Base-by-base conservation (phyloP, 2,113 vertebrate species). In the Phalacrocorax carbo region DNA sequence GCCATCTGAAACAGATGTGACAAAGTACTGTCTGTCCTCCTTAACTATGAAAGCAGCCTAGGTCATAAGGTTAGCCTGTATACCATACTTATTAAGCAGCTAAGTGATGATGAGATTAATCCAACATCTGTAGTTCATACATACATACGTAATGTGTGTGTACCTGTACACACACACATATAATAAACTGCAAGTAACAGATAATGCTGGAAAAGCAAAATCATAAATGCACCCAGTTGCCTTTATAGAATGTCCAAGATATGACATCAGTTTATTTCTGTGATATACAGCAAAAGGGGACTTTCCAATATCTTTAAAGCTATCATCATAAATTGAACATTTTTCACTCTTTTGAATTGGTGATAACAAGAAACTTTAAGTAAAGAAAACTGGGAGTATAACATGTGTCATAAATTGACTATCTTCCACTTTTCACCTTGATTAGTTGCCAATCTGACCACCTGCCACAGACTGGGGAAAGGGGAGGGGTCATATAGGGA, bases 321-420 rank as follows among this genome's bases (percentile, higher is more conserved):
- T 92, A 58, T 58, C 58, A 87, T 40, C 36, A 86, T 23, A 88
- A 65, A 94, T 12, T 38, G 46, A 85, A 82, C 60, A 91, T 77
- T 94, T 95, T 94, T 93, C 44, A 95, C 15, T 88, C 46, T 93
- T 60, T 71, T 94, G 66, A 82, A 90, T 65, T 90, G 30, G n/a
- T 81, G 49, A 93, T 92, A 97, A 82, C 52, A 86, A 88, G 88
- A 93, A 94, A 58, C 36, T 72, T 34, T 55, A 72, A 77, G 62
- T 36, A 85, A 87, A 86, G 92, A 86, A 83, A 94, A 77, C 25
- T 58, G 76, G 79, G 82, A 95, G 46, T 90, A 77, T 52, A 87
- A 79, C 15, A 29, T 94, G 85, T 95, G 85, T 90, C 69, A 93
- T 90, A 90, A 90, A 34, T 49, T 64, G 88, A 42, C 66, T 70